Evolutionary conservation across 2,113 vertebrate genomes (phyloP), one percentile per base, ranked within the genome.

Genomic region (Nansenia antarctica): DNA sequence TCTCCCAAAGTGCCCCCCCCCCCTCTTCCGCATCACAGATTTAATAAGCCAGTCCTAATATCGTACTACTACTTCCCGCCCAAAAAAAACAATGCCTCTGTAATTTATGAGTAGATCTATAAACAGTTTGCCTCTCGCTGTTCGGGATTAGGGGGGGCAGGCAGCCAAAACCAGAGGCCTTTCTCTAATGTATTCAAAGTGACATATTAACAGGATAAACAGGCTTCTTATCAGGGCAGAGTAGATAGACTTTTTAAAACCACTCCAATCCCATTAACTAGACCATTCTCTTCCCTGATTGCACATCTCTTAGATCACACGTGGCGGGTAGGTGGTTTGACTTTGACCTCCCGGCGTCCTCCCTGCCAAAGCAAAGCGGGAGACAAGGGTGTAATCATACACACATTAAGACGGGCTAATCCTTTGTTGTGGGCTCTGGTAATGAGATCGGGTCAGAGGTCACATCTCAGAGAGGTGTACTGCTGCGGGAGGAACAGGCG

Each of bases 151-250:
- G 78, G 39, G 65, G n/a, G 80, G 89, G 91, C 88, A 88, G 12
- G 42, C 65, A 60, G 91, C 90, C 92, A 90, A 85, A 76, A 73
- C 45, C 67, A 76, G 55, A n/a, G 57, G 67, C 80, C 85, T 59
- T 61, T 92, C 87, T 62, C 64, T 92, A 92, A 92, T 93, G 88
- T 90, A 88, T 90, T 92, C 88, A 92, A 92, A 90, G 89, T 90
- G 92, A 87, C 88, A 90, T 88, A 92, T 92, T 93, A 92, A 90
- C 85, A 69, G 88, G 89, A 92, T 92, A 93, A 92, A 92, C 90
- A 90, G 84, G 81, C 72, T 76, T 82, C 85, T 92, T 91, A 90
- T 91, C 86, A 82, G n/a, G n/a, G 78, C 69, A 78, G 86, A 90
- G 91, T 87, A 84, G 86, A 87, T 77, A 65, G 85, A 77, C 72